Percentiles rank a stretch among this genome's conserved stretches.
phyloP scores from a whole-genome alignment of 2,888 invertebrate species.

The Dermolepida albohirtum region DNA sequence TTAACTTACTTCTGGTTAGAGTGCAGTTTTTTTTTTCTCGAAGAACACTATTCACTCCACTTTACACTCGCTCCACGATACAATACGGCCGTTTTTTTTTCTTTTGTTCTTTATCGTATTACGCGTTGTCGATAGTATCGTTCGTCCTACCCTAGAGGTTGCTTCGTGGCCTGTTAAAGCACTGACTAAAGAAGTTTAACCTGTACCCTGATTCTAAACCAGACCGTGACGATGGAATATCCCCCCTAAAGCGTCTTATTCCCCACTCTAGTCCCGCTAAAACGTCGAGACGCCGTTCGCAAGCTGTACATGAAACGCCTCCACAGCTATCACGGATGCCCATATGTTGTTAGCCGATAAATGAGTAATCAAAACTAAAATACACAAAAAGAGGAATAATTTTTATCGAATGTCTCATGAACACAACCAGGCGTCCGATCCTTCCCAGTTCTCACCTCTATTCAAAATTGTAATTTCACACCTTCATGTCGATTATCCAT shows the following conservation, averaged over 20 bases:
- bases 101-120: conserved; percentile 35
- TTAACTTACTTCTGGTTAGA: conserved; percentile 30
- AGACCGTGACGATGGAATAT: conserved; percentile 56
- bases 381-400: conserved; percentile 48
- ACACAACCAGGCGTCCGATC: conserved; percentile 1
- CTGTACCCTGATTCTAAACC: conserved; percentile 63
- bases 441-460: not conserved
- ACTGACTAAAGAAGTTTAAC: conserved; percentile 64
- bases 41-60: conserved; percentile 45
- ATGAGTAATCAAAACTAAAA: conserved; percentile 58
- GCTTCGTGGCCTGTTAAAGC: conserved; percentile 65
- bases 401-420: conserved; percentile 47
- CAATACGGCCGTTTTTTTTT: conserved; percentile 19
- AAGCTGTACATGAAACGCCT: conserved; percentile 54
- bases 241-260: conserved; percentile 54
- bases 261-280: conserved; percentile 50
- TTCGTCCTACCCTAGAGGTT: conserved; percentile 65
- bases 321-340: conserved; percentile 53
- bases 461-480: not conserved
- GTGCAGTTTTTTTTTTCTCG: conserved; percentile 3
- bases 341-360: conserved; percentile 56
- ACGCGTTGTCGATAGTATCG: conserved; percentile 63
- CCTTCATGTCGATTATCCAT: not conserved
- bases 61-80: conserved; percentile 44
- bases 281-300: conserved; percentile 53